Conservation (phyloP, 37 sponge, comb jelly and placozoan species). For the Halichondria panicea region DNA sequence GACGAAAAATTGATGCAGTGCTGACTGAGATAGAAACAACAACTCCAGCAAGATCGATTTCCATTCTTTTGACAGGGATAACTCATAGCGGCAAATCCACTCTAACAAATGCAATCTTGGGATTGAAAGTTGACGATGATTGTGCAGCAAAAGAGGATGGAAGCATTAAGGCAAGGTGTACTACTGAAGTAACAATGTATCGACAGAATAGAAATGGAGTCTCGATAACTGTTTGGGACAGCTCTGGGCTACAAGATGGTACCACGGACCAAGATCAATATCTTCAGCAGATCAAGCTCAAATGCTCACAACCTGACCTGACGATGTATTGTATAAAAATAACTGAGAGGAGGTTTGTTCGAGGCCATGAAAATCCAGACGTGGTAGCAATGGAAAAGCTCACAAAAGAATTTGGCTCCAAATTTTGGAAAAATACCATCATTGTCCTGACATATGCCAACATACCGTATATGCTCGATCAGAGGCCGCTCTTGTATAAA, state of each 20-base stretch:
- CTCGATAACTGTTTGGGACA: not conserved
- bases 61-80: no score
- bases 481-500: no score
- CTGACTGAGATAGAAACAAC: no score
- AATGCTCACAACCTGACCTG: conserved; percentile 1
- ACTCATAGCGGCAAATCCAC: no score
- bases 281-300: not conserved
- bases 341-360: not conserved
- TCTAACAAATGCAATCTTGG: no score
- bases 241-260: conserved; percentile 15
- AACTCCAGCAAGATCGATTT: no score
- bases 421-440: conserved; percentile 2
- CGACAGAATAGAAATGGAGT: not conserved
- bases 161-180: not conserved
- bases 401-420: not conserved
- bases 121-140: not conserved
- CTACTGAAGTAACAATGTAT: not conserved
- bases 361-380: conserved; percentile 1
- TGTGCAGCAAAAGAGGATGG: not conserved
- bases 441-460: conserved; percentile 15
- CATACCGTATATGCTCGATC: no score
- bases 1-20: no score
- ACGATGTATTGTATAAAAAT: not conserved
- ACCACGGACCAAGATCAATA: not conserved
- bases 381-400: conserved; percentile 4